These are phyloP conservation scores for Calonectris borealis DNA, from an alignment of 2,113 vertebrate genomes.

Conservation along the genomic window DNA sequence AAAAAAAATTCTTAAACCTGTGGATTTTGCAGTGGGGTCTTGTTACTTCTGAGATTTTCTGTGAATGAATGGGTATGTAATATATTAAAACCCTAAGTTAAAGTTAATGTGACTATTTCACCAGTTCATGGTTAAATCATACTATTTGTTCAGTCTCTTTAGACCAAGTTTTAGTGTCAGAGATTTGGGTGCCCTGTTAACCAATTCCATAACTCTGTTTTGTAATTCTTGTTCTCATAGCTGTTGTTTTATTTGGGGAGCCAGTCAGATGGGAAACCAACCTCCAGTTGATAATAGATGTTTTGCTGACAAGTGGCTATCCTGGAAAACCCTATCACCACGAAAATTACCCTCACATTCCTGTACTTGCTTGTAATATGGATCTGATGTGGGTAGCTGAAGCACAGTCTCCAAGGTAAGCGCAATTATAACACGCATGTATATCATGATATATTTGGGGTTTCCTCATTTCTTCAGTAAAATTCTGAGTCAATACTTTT, in stretches of 20 bases:
- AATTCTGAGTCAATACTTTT: not conserved
- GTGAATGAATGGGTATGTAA: not conserved
- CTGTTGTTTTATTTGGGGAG: conserved; percentile 87
- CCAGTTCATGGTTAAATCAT: not conserved
- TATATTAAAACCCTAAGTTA: not conserved
- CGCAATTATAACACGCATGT: accelerated
- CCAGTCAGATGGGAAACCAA: conserved; percentile 91
- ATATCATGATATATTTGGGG: accelerated
- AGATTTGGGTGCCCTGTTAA: not conserved
- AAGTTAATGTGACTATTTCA: not conserved
- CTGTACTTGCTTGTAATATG: conserved; percentile 87
- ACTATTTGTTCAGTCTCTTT: not conserved
- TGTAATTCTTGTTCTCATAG: conserved; percentile 50
- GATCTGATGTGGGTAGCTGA: conserved; percentile 91
- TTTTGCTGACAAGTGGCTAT: conserved; percentile 85
- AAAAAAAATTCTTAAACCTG: not conserved
- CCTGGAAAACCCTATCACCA: conserved; percentile 71
- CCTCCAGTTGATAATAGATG: conserved; percentile 86
- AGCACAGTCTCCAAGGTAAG: conserved; percentile 86
- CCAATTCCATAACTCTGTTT: not conserved
- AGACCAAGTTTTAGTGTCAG: not conserved
- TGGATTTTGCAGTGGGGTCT: not conserved
- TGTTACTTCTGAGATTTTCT: not conserved
- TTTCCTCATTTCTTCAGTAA: not conserved
- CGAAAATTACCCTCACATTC: conserved; percentile 74